phyloP scores from a whole-genome alignment of 2,113 vertebrate species.

The Gymnocephalus cernua region DNA sequence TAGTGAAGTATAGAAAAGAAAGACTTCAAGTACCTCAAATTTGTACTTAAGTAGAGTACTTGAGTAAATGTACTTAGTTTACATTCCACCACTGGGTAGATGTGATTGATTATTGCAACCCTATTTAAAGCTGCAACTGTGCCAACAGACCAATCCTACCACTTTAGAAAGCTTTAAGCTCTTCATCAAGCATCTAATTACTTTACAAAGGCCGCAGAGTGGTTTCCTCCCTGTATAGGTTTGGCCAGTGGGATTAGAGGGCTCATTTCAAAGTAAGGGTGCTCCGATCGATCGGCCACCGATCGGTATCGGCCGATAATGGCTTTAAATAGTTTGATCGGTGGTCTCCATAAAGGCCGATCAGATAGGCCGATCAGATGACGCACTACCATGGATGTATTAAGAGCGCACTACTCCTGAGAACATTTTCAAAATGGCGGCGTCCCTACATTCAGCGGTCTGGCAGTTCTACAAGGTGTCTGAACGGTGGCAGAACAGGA shows the following conservation, averaged over 20 bases:
- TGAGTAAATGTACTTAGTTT: neutral
- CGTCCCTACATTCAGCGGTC: too few relatives aligned
- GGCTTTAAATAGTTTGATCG: too few relatives aligned
- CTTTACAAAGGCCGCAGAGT: conserved; percentile 10
- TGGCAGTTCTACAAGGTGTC: too few relatives aligned
- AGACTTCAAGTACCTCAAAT: neutral
- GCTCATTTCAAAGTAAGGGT: conserved; percentile 27
- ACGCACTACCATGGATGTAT: too few relatives aligned
- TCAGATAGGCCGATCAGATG: too few relatives aligned
- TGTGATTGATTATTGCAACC: conserved; percentile 25
- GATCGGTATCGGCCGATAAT: too few relatives aligned
- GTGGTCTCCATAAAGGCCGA: too few relatives aligned
- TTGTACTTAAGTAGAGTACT: neutral
- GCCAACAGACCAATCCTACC: conserved; percentile 3
- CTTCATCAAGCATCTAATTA: conserved; percentile 35
- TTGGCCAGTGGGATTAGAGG: conserved; percentile 24
- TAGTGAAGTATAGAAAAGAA: neutral
- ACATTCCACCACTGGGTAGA: neutral
- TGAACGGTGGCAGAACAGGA: too few relatives aligned
- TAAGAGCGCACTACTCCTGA: too few relatives aligned
- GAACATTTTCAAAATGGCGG: too few relatives aligned
- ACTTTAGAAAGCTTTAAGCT: conserved; percentile 8
- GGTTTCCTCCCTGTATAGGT: conserved; percentile 21
- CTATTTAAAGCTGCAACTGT: neutral
- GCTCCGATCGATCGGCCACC: too few relatives aligned